These are phyloP conservation scores for Aricia agestis DNA, from an alignment of 1,140 invertebrate species.

Conservation along the genomic window DNA sequence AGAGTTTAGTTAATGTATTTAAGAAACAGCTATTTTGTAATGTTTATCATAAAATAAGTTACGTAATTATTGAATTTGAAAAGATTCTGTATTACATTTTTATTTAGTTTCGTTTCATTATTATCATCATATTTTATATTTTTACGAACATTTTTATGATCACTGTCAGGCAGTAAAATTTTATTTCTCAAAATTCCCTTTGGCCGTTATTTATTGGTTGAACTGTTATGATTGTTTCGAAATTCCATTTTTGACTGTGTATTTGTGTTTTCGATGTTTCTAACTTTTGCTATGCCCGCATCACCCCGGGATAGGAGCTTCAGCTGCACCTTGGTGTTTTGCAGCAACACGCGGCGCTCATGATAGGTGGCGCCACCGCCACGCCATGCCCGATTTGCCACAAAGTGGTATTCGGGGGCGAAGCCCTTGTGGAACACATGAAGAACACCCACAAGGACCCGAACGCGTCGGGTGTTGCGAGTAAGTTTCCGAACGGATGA, in stretches of 20 bases:
- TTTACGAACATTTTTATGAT: constrained; percentile 15
- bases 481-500: constrained; percentile 81
- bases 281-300: constrained; percentile 71
- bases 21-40: too few relatives aligned
- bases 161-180: constrained; percentile 6
- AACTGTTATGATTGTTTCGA: constrained; percentile 48
- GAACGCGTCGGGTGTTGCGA: constrained; percentile 89
- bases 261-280: constrained; percentile 50
- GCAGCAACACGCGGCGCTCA: constrained; percentile 94
- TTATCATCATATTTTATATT: constrained; percentile 12
- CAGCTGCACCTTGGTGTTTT: constrained; percentile 90
- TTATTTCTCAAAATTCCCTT: constrained; percentile 41
- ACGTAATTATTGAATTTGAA: too few relatives aligned
- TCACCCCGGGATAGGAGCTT: constrained; percentile 81
- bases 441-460: constrained; percentile 96
- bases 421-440: constrained; percentile 96
- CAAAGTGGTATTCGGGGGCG: constrained; percentile 93
- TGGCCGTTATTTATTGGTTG: constrained; percentile 38
- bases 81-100: neutral
- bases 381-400: constrained; percentile 94
- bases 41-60: too few relatives aligned
- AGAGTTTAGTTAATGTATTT: too few relatives aligned
- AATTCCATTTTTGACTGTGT: constrained; percentile 54
- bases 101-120: neutral
- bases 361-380: constrained; percentile 91